Evolutionary conservation across 1,140 invertebrate species (phyloP).

Genomic region (Trachymyrmex cornetzi): DNA sequence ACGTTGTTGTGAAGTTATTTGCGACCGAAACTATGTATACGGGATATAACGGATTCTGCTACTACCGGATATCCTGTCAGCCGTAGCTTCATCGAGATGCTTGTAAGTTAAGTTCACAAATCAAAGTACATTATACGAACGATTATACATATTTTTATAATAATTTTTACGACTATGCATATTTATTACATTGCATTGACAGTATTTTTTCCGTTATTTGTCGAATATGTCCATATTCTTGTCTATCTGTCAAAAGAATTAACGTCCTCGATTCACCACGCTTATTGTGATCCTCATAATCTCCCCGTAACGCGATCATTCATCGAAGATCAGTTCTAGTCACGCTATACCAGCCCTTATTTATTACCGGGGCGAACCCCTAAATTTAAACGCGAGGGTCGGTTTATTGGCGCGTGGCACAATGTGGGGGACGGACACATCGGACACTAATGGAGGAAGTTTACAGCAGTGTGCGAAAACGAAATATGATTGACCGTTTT

Average conservation of each 20-base stretch:
- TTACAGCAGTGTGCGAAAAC: slow-evolving; percentile 28
- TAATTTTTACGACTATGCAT: not conserved
- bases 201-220: not conserved
- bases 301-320: slow-evolving; percentile 46
- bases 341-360: slow-evolving; percentile 35
- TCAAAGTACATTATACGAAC: not conserved
- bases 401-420: slow-evolving; percentile 62
- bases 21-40: slow-evolving; percentile 29
- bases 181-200: not conserved
- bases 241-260: not conserved
- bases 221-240: not conserved
- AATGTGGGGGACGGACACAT: slow-evolving; percentile 36
- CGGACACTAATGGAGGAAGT: slow-evolving; percentile 69
- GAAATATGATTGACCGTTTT: slow-evolving; percentile 45
- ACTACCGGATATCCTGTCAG: slow-evolving; percentile 44
- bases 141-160: not conserved
- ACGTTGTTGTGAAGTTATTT: slow-evolving; percentile 61
- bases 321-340: slow-evolving; percentile 64
- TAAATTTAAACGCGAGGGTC: slow-evolving; percentile 66
- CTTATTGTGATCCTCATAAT: slow-evolving; percentile 59
- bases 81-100: slow-evolving; percentile 36
- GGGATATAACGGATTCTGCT: slow-evolving; percentile 27
- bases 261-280: slow-evolving; percentile 12
- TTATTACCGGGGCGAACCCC: slow-evolving; percentile 62
- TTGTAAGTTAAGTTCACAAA: slow-evolving; percentile 20